Percentiles rank a stretch among this genome's conserved stretches.
These are phyloP conservation scores for Griposia aprilina DNA, from an alignment of 2,888 invertebrate species.

Conservation along the genomic window DNA sequence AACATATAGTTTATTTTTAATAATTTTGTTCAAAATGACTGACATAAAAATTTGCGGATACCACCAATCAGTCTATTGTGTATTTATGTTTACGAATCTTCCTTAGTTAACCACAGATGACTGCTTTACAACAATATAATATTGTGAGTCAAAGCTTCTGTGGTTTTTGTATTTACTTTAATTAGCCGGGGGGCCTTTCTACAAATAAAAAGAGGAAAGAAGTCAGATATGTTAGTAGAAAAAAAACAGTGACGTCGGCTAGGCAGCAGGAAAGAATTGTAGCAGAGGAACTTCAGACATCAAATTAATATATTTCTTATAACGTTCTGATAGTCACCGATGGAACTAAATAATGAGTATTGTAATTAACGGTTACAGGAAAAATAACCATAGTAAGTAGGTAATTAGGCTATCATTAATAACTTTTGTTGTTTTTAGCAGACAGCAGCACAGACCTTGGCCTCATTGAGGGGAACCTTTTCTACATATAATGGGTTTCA, in stretches of 20 bases:
- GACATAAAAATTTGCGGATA: background rate
- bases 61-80: constrained; percentile 3
- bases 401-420: background rate
- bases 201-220: background rate
- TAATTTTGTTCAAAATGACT: background rate
- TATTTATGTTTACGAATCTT: constrained; percentile 12
- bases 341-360: background rate
- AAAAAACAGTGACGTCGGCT: too few relatives aligned
- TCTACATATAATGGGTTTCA: too few relatives aligned
- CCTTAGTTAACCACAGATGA: background rate
- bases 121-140: constrained; percentile 3
- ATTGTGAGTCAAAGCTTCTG: background rate
- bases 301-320: background rate
- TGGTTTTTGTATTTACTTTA: background rate
- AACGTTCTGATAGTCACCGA: background rate
- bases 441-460: constrained; percentile 6
- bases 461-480: background rate
- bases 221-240: background rate
- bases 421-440: background rate
- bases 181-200: background rate
- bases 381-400: background rate
- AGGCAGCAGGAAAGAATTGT: background rate
- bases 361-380: background rate
- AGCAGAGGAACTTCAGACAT: background rate
- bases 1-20: background rate